phyloP scores from a whole-genome alignment of 2,888 invertebrate species.

The Caenorhabditis macrosperma region DNA sequence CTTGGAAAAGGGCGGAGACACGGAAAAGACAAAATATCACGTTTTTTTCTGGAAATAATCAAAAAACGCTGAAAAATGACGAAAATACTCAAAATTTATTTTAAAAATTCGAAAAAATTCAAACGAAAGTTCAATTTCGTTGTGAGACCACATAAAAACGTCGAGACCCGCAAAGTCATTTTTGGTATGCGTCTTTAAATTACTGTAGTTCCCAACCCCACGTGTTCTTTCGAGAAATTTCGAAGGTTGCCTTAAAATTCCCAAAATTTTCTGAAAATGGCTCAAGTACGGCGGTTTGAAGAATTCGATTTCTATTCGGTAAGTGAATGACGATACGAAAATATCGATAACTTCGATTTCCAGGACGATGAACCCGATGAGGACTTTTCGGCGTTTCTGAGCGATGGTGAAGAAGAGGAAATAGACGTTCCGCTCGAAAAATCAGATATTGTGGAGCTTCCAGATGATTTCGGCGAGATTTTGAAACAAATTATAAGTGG shows the following conservation, averaged over 20 bases:
- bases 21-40: background rate
- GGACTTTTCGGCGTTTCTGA: conserved; percentile 30
- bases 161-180: background rate
- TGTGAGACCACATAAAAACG: background rate
- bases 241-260: background rate
- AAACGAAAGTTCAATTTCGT: too few species aligned
- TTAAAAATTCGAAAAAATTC: background rate
- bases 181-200: conserved; percentile 17
- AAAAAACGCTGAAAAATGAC: background rate
- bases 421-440: conserved; percentile 1
- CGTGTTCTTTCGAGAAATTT: background rate
- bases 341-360: background rate
- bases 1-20: background rate
- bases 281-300: background rate
- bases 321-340: background rate
- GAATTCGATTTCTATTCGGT: conserved; percentile 44
- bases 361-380: conserved; percentile 29
- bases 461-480: conserved; percentile 12
- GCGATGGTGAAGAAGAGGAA: conserved; percentile 18
- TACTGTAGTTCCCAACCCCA: background rate
- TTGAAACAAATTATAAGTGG: background rate
- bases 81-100: background rate
- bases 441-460: background rate
- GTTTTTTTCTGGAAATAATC: conserved; percentile 1
- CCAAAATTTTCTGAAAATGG: conserved; percentile 14